phyloP scores from a whole-genome alignment of 2,113 vertebrate species.

The Lampris incognitus region DNA sequence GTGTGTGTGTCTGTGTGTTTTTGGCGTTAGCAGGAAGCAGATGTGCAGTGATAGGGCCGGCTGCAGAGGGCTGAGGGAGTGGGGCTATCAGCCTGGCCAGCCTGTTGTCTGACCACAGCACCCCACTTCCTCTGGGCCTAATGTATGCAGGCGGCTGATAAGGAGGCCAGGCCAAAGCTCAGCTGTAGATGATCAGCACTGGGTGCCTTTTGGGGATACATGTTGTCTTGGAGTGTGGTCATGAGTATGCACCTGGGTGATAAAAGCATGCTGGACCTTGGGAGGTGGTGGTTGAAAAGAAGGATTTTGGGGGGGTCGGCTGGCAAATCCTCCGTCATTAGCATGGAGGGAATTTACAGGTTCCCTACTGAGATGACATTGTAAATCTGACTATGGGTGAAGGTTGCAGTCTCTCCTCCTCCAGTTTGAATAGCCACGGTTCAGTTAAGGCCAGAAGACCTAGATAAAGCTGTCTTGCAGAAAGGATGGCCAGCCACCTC shows the following conservation, averaged over 20 bases:
- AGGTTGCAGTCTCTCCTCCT: not conserved
- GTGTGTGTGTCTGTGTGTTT: conserved; percentile 49
- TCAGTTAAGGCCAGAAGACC: not conserved
- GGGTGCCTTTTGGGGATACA: conserved; percentile 34
- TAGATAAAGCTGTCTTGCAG: not conserved
- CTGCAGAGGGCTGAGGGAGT: conserved; percentile 41
- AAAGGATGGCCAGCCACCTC: not conserved
- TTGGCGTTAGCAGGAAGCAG: conserved; percentile 77
- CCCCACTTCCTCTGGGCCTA: conserved; percentile 77
- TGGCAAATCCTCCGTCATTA: not conserved
- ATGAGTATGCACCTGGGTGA: conserved; percentile 55
- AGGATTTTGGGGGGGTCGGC: not conserved
- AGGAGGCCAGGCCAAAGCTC: conserved; percentile 47
- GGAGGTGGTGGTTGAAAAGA: not conserved
- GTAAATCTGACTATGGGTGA: not conserved
- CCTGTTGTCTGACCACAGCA: conserved; percentile 59
- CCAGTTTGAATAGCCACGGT: not conserved
- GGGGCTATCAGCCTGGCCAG: conserved; percentile 76
- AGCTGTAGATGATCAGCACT: conserved; percentile 12
- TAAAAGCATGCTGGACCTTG: conserved; percentile 27
- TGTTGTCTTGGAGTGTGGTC: conserved; percentile 7
- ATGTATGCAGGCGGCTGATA: conserved; percentile 74
- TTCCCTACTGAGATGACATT: not conserved
- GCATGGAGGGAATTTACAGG: not conserved
- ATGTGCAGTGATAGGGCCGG: conserved; percentile 74